phyloP scores from a whole-genome alignment of 2,888 invertebrate genomes.

The Agrotis exclamationis region DNA sequence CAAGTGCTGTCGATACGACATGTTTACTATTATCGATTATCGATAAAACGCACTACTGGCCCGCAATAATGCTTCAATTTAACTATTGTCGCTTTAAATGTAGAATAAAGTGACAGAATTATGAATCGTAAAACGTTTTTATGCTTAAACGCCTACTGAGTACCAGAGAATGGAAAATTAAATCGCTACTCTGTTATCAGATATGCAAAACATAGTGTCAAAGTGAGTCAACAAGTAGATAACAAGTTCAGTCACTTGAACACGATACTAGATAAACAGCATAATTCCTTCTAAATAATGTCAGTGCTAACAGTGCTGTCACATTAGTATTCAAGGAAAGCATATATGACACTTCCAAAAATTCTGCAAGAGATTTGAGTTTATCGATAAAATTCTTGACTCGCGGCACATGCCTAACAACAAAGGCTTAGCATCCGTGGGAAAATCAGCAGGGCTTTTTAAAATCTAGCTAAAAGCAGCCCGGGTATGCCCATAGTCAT shows the following conservation, averaged over 20 bases:
- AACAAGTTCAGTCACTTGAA: slow-evolving; percentile 50
- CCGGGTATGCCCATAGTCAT: slow-evolving; percentile 72
- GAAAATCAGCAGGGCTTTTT: slow-evolving; percentile 85
- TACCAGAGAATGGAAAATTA: slow-evolving; percentile 52
- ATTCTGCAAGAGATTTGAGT: slow-evolving; percentile 44
- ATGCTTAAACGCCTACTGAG: slow-evolving; percentile 29
- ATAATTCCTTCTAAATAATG: slow-evolving; percentile 25
- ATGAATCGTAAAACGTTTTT: slow-evolving; percentile 48
- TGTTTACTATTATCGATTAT: slow-evolving; percentile 72
- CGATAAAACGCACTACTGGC: slow-evolving; percentile 56
- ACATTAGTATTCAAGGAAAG: slow-evolving; percentile 52
- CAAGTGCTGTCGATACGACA: slow-evolving; percentile 72
- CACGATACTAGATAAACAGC: slow-evolving; percentile 44
- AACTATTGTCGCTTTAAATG: slow-evolving; percentile 17
- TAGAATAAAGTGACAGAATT: slow-evolving; percentile 28
- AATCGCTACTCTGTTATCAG: slow-evolving; percentile 46
- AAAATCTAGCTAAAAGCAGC: slow-evolving; percentile 79
- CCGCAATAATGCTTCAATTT: slow-evolving; percentile 47
- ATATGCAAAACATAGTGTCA: slow-evolving; percentile 56
- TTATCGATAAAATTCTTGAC: slow-evolving; percentile 76
- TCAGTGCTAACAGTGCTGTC: slow-evolving; percentile 4
- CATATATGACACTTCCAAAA: slow-evolving; percentile 27
- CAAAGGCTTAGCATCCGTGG: slow-evolving; percentile 83
- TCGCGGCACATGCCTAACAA: slow-evolving; percentile 75
- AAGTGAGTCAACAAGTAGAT: slow-evolving; percentile 52